These are phyloP conservation scores for Leucoraja erinaceus DNA, from an alignment of 2,113 vertebrate species.

Conservation along the genomic window DNA sequence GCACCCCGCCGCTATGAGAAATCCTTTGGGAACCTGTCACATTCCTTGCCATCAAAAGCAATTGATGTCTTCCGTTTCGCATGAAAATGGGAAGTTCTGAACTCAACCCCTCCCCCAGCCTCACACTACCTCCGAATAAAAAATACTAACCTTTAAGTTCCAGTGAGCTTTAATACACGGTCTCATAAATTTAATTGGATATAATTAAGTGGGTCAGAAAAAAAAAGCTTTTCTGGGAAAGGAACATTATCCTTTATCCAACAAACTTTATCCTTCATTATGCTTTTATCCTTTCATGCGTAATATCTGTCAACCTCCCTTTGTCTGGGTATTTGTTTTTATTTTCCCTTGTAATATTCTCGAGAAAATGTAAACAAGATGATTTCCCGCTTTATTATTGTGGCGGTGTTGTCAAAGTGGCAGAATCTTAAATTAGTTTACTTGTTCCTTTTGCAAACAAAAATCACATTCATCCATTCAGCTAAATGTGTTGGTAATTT, in stretches of 20 bases:
- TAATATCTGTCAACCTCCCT: background rate
- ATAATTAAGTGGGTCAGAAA: constrained; percentile 21
- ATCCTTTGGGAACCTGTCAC: constrained; percentile 2
- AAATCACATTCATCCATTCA: background rate
- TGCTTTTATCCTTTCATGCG: constrained; percentile 14
- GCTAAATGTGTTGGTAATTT: background rate
- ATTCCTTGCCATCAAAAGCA: background rate
- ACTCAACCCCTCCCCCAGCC: background rate
- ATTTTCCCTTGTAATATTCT: background rate
- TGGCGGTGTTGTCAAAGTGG: background rate
- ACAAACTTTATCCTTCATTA: background rate
- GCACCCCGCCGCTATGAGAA: background rate
- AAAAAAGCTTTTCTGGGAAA: background rate
- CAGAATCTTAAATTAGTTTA: background rate
- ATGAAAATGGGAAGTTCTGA: background rate
- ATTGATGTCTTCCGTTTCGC: background rate
- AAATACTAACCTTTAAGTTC: background rate
- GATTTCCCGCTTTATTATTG: background rate
- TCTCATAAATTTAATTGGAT: constrained; percentile 33
- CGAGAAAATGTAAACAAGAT: background rate
- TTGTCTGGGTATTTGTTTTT: background rate
- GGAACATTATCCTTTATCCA: background rate
- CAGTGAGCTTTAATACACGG: constrained; percentile 2
- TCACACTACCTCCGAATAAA: too few relatives aligned
- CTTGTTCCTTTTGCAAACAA: background rate